These are phyloP conservation scores for Zelleria hepariella DNA, from an alignment of 2,888 invertebrate genomes.

Conservation along the genomic window DNA sequence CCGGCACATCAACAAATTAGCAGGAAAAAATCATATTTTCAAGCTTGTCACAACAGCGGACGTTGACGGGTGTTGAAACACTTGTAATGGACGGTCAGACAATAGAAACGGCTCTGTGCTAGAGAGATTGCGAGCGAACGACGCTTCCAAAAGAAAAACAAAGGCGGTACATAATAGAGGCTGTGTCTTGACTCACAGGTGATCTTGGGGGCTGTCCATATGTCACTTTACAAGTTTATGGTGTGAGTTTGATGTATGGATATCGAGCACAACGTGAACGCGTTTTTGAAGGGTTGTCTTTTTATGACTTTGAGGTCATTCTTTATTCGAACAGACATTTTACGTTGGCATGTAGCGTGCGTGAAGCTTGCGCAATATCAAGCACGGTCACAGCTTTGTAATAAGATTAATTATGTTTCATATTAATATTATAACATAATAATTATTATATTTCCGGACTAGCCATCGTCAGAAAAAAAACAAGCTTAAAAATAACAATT, in stretches of 20 bases:
- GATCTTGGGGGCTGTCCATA: constrained; percentile 45
- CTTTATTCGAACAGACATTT: neutral
- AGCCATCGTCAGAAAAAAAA: neutral
- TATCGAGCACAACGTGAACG: constrained; percentile 12
- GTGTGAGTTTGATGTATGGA: constrained; percentile 48
- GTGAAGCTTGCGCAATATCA: neutral
- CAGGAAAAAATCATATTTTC: constrained; percentile 25
- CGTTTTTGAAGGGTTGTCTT: constrained; percentile 8
- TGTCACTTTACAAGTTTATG: constrained; percentile 33
- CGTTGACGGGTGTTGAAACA: constrained; percentile 61
- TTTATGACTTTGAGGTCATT: neutral
- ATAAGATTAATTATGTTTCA: neutral
- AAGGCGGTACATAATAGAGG: constrained; percentile 42
- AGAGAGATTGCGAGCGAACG: constrained; percentile 25
- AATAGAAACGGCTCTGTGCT: constrained; percentile 42
- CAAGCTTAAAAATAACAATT: neutral
- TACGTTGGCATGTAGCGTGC: neutral
- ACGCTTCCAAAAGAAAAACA: constrained; percentile 49
- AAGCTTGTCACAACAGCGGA: constrained; percentile 42
- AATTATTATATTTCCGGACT: neutral
- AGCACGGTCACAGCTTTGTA: neutral
- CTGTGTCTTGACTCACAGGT: constrained; percentile 45
- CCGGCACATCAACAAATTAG: neutral
- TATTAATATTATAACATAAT: neutral
- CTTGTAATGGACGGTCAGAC: constrained; percentile 45